Evolutionary conservation across 2,113 vertebrate genomes (phyloP).

Genomic region (Stegostoma tigrinum): DNA sequence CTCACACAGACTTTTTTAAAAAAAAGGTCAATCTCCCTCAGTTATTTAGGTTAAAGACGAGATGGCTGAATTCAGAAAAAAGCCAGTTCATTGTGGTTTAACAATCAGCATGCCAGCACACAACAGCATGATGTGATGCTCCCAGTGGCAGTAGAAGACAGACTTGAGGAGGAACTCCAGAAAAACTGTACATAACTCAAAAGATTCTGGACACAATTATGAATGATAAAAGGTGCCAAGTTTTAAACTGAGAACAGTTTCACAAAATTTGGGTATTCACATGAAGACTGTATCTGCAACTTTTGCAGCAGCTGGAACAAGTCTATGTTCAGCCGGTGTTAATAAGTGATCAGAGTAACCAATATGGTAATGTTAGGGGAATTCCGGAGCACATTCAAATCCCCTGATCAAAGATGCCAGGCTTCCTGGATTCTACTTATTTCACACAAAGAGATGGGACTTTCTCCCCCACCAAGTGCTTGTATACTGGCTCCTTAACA

Average conservation of each 20-base stretch:
- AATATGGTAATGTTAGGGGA: background rate
- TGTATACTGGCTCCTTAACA: background rate
- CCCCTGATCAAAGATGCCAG: background rate
- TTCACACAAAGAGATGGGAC: background rate
- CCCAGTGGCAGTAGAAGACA: background rate
- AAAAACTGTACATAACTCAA: background rate
- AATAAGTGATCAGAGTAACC: too few species aligned
- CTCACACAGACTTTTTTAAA: background rate
- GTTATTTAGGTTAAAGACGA: background rate
- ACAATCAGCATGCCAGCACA: background rate
- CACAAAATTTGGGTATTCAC: background rate
- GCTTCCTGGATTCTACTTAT: background rate
- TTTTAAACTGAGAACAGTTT: background rate
- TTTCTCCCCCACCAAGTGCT: background rate
- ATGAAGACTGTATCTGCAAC: background rate
- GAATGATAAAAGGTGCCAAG: background rate
- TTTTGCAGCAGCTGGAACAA: background rate
- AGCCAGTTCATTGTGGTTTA: background rate
- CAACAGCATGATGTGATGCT: background rate
- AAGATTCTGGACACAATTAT: background rate
- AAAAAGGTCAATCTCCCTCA: background rate
- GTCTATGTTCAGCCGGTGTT: background rate
- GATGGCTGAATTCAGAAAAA: background rate
- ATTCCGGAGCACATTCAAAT: background rate
- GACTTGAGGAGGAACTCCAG: background rate